Evolutionary conservation across 2,888 invertebrate species (phyloP).

Genomic region (Empis livida): DNA sequence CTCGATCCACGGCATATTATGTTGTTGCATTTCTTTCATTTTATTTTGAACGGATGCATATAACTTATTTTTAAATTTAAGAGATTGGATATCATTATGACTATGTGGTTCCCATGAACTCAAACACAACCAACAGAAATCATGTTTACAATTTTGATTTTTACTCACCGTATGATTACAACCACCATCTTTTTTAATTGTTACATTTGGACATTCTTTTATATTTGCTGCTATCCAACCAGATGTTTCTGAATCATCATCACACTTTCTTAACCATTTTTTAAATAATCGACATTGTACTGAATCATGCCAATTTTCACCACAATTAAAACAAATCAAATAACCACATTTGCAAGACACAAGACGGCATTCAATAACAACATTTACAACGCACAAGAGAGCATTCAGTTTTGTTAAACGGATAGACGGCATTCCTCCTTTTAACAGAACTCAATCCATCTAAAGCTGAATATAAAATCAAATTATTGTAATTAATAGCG

Average conservation of each 20-base stretch:
- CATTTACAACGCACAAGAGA: no score
- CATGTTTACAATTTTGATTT: constrained; percentile 93
- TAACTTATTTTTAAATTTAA: constrained; percentile 94
- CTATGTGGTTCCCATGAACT: constrained; percentile 99
- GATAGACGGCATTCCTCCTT: no score
- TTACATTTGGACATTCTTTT: constrained; percentile 96
- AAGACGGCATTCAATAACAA: constrained; percentile 77
- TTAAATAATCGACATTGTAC: constrained; percentile 85
- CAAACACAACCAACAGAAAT: constrained; percentile 99
- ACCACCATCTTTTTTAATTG: constrained; percentile 94
- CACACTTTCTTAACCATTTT: constrained; percentile 98
- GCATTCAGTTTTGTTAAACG: no score
- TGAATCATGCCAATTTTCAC: constrained; percentile 97
- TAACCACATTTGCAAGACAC: constrained; percentile 89
- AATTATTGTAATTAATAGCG: no score
- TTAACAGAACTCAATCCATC: no score
- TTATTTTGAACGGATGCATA: constrained; percentile 92
- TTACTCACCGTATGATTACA: constrained; percentile 99
- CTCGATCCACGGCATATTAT: constrained; percentile 99
- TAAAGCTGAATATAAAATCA: no score
- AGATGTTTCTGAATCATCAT: constrained; percentile 96
- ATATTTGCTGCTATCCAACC: constrained; percentile 99
- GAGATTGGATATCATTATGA: constrained; percentile 94
- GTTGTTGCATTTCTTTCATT: constrained; percentile 99
- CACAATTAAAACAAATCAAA: constrained; percentile 92